Base-by-base conservation (phyloP, 2,888 invertebrate genomes). In the Ceriagrion tenellum region DNA sequence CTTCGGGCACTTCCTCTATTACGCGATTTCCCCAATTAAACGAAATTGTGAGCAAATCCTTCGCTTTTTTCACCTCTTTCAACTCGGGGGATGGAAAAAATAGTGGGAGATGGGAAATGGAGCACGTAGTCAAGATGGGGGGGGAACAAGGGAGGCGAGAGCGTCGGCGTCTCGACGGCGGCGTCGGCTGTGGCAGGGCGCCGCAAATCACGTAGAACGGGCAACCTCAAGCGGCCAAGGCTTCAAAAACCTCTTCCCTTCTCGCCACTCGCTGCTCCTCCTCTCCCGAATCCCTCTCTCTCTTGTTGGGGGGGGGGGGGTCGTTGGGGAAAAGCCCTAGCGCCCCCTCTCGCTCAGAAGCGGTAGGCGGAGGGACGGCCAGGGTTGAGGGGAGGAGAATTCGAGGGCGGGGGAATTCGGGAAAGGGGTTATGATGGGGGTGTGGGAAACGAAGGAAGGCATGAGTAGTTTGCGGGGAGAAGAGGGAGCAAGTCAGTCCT, bases 121-220 rank as follows among this genome's bases (percentile, higher is more conserved):
- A 16, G 81, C 81, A 81, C 81, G 81, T 35, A 18, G n/a, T 13
- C 30, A 81, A 81, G 81, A 81, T 35, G 81, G 81, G 16, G 30
- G 35, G 35, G n/a, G 26, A 81, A 35, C 81, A 81, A 13, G 81
- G 1, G 35, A 30, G 35, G 3, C 10, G 30, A 35, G 16, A 18
- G 35, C 16, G 35, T 6, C 30, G 30, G 74, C 30, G 74, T 30
- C 10, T 4, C 20, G 10, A 23, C 23, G 16, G 81, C 0, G 81
- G 35, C 23, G 35, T 6, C 13, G 10, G 81, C 1, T 35, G 81
- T 1, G 81, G 81, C 2, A 35, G 13, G 35, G 35, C 81, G 35
- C 81, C 81, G 81, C 81, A 81, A 81, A 81, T 81, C 81, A 81
- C 81, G 81, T 81, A 81, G 81, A 81, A 81, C 74, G 74, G 74